Evolutionary conservation across 2,113 vertebrate genomes (phyloP).

Genomic region (Pterophyllum scalare): DNA sequence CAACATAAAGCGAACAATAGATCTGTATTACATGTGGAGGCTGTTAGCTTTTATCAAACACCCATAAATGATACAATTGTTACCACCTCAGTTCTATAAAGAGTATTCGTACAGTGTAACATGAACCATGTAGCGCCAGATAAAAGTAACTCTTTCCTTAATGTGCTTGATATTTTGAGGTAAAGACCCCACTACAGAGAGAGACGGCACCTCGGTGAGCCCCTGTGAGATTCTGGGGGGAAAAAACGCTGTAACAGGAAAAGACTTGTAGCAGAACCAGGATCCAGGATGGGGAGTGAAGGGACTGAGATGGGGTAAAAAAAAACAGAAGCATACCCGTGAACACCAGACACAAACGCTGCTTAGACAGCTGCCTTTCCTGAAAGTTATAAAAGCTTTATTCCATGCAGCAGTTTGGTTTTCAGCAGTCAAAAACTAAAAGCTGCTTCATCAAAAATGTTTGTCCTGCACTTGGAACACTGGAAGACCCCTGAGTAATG

Average conservation of each 20-base stretch:
- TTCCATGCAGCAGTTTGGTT: neutral
- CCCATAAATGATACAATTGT: neutral
- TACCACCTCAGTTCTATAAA: neutral
- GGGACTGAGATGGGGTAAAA: neutral
- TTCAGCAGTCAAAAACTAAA: neutral
- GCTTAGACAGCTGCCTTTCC: neutral
- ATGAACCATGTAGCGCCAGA: neutral
- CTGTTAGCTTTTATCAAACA: neutral
- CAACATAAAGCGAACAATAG: neutral
- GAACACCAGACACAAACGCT: neutral
- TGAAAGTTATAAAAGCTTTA: neutral
- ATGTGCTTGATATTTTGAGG: neutral
- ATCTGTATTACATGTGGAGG: neutral
- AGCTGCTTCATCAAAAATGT: accelerated
- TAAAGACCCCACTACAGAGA: neutral
- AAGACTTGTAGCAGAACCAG: too few relatives aligned
- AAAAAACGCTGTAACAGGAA: neutral
- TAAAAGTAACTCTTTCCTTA: neutral
- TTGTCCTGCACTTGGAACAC: neutral
- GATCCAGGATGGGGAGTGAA: neutral
- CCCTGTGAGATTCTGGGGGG: neutral
- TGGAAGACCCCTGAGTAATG: neutral
- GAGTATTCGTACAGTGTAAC: neutral
- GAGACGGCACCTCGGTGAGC: too few relatives aligned
- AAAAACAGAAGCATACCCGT: neutral